phyloP scores from a whole-genome alignment of 2,113 vertebrate species.

The Onychostruthus taczanowskii region DNA sequence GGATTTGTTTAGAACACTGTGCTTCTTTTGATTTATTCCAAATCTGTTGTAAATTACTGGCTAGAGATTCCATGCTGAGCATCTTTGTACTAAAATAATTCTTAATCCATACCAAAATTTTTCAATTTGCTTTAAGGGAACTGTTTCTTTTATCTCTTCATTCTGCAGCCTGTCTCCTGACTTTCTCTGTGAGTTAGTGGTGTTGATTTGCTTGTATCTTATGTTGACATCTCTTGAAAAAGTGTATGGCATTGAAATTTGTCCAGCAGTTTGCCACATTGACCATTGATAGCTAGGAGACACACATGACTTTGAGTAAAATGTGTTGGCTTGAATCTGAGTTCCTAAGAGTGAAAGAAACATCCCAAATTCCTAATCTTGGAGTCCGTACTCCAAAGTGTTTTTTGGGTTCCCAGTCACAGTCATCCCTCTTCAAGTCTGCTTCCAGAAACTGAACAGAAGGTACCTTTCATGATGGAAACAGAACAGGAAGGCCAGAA shows the following conservation, averaged over 20 bases:
- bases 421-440: background rate
- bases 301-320: background rate
- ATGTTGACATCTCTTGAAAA: background rate
- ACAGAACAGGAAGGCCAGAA: conserved; percentile 27
- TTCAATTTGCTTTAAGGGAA: background rate
- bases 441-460: conserved; percentile 14
- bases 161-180: background rate
- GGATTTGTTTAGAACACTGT: conserved; percentile 28
- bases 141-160: background rate
- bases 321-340: background rate
- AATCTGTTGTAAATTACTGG: background rate
- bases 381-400: background rate
- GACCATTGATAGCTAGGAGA: background rate
- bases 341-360: background rate
- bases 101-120: background rate
- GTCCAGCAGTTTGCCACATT: background rate
- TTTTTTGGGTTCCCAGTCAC: background rate
- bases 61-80: background rate
- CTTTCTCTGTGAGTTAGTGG: background rate
- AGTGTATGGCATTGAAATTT: background rate
- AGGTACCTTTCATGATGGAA: conserved; percentile 41
- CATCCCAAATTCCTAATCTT: background rate
- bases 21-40: conserved; percentile 14
- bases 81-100: background rate
- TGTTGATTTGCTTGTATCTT: background rate